Percentiles rank a stretch among this genome's conserved stretches.
Conservation (phyloP, 1,140 invertebrate genomes). For the Penaeus japonicus region DNA sequence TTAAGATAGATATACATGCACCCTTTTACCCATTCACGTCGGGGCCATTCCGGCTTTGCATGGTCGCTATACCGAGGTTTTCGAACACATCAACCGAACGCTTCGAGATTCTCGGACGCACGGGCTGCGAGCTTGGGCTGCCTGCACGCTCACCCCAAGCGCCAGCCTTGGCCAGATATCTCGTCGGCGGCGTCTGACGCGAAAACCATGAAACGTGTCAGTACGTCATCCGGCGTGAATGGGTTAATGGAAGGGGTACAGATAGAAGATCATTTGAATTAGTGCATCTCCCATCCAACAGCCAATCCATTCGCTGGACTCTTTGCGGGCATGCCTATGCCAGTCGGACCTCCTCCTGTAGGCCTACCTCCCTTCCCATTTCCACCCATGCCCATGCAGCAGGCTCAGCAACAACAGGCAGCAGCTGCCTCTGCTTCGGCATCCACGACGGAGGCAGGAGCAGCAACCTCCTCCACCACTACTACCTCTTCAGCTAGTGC, state of each 20-base stretch:
- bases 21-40: too few relatives aligned
- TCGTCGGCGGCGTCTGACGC: too few relatives aligned
- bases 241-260: not conserved
- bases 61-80: too few relatives aligned
- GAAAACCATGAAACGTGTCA: too few relatives aligned
- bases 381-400: slow-evolving; percentile 60
- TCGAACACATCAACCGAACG: too few relatives aligned
- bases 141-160: too few relatives aligned
- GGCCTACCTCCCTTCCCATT: slow-evolving; percentile 62
- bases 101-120: too few relatives aligned
- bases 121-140: not conserved
- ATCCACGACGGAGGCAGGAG: slow-evolving; percentile 16
- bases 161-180: too few relatives aligned
- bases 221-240: too few relatives aligned
- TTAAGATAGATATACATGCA: too few relatives aligned
- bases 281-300: not conserved
- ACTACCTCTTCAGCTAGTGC: slow-evolving; percentile 28
- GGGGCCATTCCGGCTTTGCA: too few relatives aligned
- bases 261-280: not conserved
- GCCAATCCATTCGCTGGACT: slow-evolving; percentile 45
- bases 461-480: slow-evolving; percentile 45
- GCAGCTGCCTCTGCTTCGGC: not conserved
- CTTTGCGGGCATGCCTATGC: slow-evolving; percentile 36
- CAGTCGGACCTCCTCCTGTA: slow-evolving; percentile 47
- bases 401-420: slow-evolving; percentile 50